These are phyloP conservation scores for Protodeltote pygarga DNA, from an alignment of 2,888 invertebrate species.

Conservation along the genomic window DNA sequence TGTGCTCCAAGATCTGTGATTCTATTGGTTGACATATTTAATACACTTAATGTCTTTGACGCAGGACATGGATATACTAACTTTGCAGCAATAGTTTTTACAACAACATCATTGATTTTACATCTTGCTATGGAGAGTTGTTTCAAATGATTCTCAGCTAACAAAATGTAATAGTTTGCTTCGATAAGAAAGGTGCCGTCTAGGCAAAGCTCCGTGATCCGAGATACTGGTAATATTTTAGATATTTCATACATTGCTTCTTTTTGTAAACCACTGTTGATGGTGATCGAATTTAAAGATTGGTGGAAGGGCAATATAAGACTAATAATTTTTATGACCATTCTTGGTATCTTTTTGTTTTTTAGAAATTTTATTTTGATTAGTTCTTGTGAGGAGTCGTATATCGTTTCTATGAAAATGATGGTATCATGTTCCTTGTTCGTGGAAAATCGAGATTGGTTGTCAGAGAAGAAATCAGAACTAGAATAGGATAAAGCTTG, in stretches of 20 bases:
- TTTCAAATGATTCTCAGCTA: constrained; percentile 52
- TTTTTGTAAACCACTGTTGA: constrained; percentile 56
- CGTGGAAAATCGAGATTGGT: rapidly evolving
- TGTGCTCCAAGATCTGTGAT: constrained; percentile 66
- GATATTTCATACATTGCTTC: constrained; percentile 60
- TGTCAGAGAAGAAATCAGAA: neutral
- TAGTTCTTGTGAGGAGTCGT: constrained; percentile 54
- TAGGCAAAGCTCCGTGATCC: constrained; percentile 66
- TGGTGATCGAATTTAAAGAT: constrained; percentile 50
- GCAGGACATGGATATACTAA: constrained; percentile 54
- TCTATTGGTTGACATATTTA: constrained; percentile 67
- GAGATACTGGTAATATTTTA: constrained; percentile 52
- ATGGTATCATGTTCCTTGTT: neutral
- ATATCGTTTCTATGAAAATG: constrained; percentile 45
- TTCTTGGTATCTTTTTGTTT: constrained; percentile 55
- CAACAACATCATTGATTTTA: constrained; percentile 56
- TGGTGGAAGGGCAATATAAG: constrained; percentile 58
- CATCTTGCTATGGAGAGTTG: constrained; percentile 66
- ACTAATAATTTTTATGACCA: constrained; percentile 58
- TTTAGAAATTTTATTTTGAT: constrained; percentile 59
- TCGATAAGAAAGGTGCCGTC: constrained; percentile 56
- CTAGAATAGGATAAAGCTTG: too few species aligned
- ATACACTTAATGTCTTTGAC: constrained; percentile 55
- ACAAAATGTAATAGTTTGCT: constrained; percentile 60
- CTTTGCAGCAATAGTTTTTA: constrained; percentile 56